phyloP scores from a whole-genome alignment of 2,797 vertebrate species.

The Chiropotes sagulatus region DNA sequence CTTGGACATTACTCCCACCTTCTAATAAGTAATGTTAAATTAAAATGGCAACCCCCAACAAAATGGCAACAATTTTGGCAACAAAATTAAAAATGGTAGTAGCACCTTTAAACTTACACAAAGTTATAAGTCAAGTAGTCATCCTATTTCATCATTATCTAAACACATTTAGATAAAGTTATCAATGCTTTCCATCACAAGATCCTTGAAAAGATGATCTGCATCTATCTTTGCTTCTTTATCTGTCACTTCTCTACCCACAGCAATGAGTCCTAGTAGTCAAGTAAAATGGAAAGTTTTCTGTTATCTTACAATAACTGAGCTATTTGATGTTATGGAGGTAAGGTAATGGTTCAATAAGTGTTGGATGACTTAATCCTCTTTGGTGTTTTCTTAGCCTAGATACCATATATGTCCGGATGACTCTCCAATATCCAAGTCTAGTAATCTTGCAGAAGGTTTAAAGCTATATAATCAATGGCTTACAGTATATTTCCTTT shows the following conservation, averaged over 20 bases:
- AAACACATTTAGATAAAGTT: not conserved
- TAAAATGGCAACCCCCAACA: conserved; percentile 81
- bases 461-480: not conserved
- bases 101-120: conserved; percentile 72
- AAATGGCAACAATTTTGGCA: conserved; percentile 83
- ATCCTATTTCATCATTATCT: not conserved
- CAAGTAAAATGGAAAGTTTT: not conserved
- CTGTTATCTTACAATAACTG: not conserved
- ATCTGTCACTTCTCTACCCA: not conserved
- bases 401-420: not conserved
- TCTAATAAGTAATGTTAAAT: conserved; percentile 81
- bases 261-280: not conserved
- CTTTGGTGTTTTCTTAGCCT: not conserved
- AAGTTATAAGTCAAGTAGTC: conserved; percentile 59
- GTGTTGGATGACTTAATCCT: not conserved
- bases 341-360: not conserved
- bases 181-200: not conserved
- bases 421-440: not conserved
- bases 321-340: not conserved
- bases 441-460: not conserved
- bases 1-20: conserved; percentile 84
- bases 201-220: not conserved
- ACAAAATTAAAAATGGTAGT: conserved; percentile 80
- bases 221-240: not conserved
- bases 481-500: not conserved